Evolutionary conservation across 2,888 invertebrate genomes (phyloP).

Genomic region (Callinectes sapidus): DNA sequence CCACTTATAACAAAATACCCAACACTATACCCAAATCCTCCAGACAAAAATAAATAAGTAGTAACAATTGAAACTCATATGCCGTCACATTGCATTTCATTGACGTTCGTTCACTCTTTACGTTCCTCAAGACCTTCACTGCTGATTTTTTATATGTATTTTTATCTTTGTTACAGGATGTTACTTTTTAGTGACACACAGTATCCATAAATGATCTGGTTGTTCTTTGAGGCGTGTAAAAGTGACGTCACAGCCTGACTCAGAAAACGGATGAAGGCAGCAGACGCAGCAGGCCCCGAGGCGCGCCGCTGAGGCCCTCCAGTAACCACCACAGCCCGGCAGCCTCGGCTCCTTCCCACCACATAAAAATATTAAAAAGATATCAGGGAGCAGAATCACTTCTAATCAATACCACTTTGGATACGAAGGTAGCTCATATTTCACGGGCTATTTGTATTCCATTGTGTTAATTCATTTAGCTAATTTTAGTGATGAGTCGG

Average conservation of each 20-base stretch:
- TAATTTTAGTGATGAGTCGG: not conserved
- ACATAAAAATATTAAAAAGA: not conserved
- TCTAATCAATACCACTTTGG: not conserved
- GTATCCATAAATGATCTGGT: not conserved
- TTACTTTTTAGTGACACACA: not conserved
- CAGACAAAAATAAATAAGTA: not conserved
- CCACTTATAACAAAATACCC: constrained; percentile 3
- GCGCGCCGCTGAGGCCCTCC: constrained; percentile 7
- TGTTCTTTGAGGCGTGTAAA: not conserved
- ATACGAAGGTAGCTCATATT: not conserved
- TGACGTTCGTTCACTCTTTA: not conserved
- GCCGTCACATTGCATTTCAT: not conserved
- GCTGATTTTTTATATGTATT: not conserved
- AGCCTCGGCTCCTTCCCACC: not conserved
- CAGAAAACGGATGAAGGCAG: not conserved
- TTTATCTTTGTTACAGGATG: not conserved
- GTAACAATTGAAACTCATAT: not conserved
- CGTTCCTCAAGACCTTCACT: not conserved
- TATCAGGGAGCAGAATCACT: not conserved
- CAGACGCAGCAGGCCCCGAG: not conserved
- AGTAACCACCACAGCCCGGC: not conserved
- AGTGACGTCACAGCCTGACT: constrained; percentile 24
- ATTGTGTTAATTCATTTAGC: not conserved
- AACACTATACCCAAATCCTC: not conserved
- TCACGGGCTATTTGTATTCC: not conserved